These are phyloP conservation scores for Anoplopoma fimbria DNA, from an alignment of 2,113 vertebrate genomes.

Conservation along the genomic window DNA sequence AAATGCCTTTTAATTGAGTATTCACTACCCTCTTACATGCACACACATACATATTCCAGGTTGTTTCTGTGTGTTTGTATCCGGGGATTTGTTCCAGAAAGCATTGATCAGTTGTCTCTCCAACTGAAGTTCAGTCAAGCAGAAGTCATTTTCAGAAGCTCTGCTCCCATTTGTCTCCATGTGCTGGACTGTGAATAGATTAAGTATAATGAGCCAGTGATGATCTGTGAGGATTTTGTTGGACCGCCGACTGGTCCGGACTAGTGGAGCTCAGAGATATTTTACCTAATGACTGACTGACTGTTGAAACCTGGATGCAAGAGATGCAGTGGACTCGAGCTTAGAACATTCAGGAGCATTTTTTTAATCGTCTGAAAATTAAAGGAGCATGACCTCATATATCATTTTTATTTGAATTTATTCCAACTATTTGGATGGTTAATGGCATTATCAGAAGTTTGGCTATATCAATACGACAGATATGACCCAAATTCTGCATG, in stretches of 20 bases:
- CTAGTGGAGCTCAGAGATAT: not conserved
- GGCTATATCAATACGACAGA: too few species aligned
- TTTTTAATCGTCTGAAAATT: too few species aligned
- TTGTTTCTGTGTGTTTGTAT: not conserved
- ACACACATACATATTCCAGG: not conserved
- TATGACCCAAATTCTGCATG: too few species aligned
- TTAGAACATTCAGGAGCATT: too few species aligned
- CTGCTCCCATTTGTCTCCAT: too few species aligned
- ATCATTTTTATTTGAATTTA: not conserved
- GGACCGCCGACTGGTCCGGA: not conserved
- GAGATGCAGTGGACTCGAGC: not conserved
- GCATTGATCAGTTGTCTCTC: constrained; percentile 28
- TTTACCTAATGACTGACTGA: not conserved
- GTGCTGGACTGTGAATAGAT: constrained; percentile 7
- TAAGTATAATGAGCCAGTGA: not conserved
- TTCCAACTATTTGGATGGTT: not conserved
- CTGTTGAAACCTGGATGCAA: not conserved
- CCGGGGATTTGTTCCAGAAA: constrained; percentile 17
- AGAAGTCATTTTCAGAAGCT: constrained; percentile 32
- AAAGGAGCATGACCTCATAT: not conserved
- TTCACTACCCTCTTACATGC: not conserved
- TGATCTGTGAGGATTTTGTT: not conserved
- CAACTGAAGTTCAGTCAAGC: constrained; percentile 9
- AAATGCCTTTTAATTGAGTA: not conserved
- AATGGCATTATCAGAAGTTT: not conserved